phyloP scores from a whole-genome alignment of 2,113 vertebrate species.

The Drymodes brunneopygia region DNA sequence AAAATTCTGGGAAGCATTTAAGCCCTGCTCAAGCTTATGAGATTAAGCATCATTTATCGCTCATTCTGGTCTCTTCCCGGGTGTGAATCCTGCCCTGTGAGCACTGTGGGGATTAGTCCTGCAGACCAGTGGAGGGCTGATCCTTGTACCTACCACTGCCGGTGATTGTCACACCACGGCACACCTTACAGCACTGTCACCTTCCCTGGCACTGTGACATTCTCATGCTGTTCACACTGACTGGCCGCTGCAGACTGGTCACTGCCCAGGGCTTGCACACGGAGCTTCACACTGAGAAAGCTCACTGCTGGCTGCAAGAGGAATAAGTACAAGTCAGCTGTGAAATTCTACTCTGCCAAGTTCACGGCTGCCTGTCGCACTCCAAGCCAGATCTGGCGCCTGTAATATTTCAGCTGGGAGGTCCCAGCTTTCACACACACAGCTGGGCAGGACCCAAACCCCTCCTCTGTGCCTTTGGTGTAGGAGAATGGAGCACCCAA shows the following conservation, averaged over 20 bases:
- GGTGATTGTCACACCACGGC: not conserved
- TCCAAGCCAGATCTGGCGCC: not conserved
- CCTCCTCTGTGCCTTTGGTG: not conserved
- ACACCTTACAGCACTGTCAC: not conserved
- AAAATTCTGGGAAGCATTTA: not conserved
- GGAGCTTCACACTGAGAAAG: not conserved
- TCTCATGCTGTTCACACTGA: accelerated
- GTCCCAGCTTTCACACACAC: not conserved
- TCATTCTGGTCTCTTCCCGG: not conserved
- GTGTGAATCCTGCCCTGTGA: not conserved
- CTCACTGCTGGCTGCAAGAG: not conserved
- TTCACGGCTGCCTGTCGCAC: not conserved
- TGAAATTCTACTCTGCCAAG: not conserved
- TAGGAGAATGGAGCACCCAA: not conserved
- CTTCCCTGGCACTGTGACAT: not conserved
- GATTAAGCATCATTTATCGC: not conserved
- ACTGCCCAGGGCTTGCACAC: not conserved
- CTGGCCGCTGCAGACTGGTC: accelerated
- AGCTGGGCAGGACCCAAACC: not conserved
- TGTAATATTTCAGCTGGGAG: not conserved
- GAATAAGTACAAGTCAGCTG: not conserved
- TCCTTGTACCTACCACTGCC: accelerated
- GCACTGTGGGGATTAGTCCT: not conserved
- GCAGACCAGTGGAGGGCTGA: not conserved
- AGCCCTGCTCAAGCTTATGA: not conserved